Evolutionary conservation across 2,113 vertebrate genomes (phyloP).

Genomic region (Candoia aspera): DNA sequence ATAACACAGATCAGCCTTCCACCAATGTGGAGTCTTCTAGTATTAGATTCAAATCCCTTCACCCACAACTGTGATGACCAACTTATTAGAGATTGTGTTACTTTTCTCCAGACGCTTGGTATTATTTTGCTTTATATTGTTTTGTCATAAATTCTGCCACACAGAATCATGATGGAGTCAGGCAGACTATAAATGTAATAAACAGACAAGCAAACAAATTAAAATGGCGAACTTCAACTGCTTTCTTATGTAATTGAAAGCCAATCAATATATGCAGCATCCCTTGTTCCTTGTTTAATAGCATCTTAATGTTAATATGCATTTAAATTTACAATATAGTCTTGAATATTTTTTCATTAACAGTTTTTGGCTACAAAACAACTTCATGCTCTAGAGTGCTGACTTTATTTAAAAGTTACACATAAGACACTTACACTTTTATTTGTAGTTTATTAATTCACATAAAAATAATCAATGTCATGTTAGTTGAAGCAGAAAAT

Average conservation of each 20-base stretch:
- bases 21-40: not conserved
- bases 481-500: slow-evolving; percentile 7
- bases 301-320: not conserved
- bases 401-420: not conserved
- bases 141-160: not conserved
- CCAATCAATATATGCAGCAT: too few relatives aligned
- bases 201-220: not conserved
- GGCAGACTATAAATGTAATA: not conserved
- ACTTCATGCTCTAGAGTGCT: not conserved
- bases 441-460: not conserved
- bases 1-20: not conserved
- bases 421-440: not conserved
- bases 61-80: not conserved
- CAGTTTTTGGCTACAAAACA: not conserved
- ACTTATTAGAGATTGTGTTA: not conserved
- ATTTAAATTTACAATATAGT: not conserved
- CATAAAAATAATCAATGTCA: slow-evolving; percentile 12
- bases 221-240: not conserved
- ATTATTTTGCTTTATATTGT: not conserved
- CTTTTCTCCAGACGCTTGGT: not conserved
- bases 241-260: not conserved
- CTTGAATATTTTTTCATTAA: not conserved
- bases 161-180: not conserved
- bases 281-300: too few relatives aligned
- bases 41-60: not conserved